These are phyloP conservation scores for Emmelina monodactyla DNA, from an alignment of 2,888 invertebrate genomes.

Conservation along the genomic window DNA sequence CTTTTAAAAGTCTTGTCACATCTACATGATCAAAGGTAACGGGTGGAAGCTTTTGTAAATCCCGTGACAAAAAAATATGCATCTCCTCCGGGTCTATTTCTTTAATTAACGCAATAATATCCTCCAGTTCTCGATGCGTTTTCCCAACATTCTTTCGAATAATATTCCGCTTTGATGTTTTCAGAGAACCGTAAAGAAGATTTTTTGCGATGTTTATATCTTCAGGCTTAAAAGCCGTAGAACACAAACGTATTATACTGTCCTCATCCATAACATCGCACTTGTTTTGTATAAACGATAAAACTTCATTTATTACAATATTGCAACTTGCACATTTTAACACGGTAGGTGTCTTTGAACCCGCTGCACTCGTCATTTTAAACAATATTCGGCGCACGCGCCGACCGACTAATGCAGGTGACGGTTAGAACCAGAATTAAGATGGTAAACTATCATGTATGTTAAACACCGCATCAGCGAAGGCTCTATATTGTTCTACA, in stretches of 20 bases:
- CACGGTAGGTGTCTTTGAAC: conserved; percentile 4
- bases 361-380: too few relatives aligned
- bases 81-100: conserved; percentile 4
- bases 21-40: conserved; percentile 9
- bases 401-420: too few relatives aligned
- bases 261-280: conserved; percentile 11
- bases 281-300: conserved; percentile 8
- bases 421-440: too few relatives aligned
- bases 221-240: conserved; percentile 5
- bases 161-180: conserved; percentile 4
- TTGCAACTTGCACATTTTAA: conserved; percentile 8
- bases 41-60: conserved; percentile 9
- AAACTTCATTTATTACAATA: conserved; percentile 6
- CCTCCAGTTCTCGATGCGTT: conserved; percentile 7
- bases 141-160: conserved; percentile 7
- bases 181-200: conserved; percentile 7
- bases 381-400: too few relatives aligned
- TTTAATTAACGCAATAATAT: conserved; percentile 6
- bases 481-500: too few relatives aligned
- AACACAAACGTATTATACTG: conserved; percentile 5
- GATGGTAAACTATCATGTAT: too few relatives aligned
- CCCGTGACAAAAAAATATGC: conserved; percentile 6
- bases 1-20: conserved; percentile 7
- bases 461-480: too few relatives aligned
- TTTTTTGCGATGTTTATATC: conserved; percentile 8